phyloP scores from a whole-genome alignment of 2,113 vertebrate species.

The Circaetus cinerascens region DNA sequence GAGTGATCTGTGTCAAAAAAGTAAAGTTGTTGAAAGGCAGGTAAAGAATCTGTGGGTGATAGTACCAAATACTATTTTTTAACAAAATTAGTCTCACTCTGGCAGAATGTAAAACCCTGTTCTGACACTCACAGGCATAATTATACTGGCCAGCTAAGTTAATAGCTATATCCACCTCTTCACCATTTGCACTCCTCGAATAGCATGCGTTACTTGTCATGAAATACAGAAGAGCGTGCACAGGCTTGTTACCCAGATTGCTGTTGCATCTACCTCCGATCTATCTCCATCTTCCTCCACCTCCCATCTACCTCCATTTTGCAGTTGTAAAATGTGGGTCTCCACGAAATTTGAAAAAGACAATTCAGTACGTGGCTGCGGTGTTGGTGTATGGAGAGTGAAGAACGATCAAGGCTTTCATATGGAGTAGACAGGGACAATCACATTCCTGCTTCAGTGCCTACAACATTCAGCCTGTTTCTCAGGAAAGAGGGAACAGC shows the following conservation, averaged over 20 bases:
- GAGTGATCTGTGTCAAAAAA: neutral
- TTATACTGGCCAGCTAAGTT: neutral
- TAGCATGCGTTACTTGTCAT: neutral
- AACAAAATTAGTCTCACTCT: neutral
- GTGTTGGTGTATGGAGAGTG: neutral
- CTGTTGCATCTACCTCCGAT: neutral
- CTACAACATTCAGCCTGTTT: neutral
- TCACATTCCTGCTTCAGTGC: neutral
- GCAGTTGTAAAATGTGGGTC: neutral
- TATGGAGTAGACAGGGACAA: rapidly evolving
- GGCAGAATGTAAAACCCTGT: neutral
- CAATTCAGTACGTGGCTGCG: rapidly evolving
- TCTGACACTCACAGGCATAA: neutral
- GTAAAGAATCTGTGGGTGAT: neutral
- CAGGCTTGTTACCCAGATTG: neutral
- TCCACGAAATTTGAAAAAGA: neutral
- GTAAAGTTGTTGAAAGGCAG: neutral
- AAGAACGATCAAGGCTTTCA: neutral
- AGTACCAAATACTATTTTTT: neutral
- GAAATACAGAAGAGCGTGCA: neutral
- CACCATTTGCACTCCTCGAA: neutral
- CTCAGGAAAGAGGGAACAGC: neutral
- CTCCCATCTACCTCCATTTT: neutral
- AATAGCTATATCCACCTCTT: neutral
- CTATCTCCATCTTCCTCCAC: neutral